Conservation (phyloP, 2,113 vertebrate species). For the Psittacus erithacus region DNA sequence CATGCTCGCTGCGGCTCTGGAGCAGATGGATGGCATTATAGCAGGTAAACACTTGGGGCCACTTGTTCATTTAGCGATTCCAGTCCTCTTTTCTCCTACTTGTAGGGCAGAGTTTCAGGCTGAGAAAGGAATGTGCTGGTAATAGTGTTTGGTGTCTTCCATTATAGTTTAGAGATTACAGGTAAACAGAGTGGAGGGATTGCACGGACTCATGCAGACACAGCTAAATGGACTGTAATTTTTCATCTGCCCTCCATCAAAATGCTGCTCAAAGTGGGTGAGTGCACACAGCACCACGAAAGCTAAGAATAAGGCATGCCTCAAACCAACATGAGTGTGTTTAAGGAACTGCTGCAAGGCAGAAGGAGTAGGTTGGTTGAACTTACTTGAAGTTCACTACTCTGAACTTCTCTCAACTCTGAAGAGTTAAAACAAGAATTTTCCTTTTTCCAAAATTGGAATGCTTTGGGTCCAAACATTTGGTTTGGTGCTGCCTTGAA, state of each 20-base stretch:
- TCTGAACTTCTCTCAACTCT: neutral
- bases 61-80: neutral
- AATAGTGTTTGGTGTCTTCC: neutral
- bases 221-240: neutral
- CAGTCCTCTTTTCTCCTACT: neutral
- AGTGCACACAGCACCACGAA: neutral
- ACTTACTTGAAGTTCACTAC: neutral
- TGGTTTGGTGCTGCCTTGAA: neutral
- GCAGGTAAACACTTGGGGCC: slow-evolving; percentile 81
- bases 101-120: neutral
- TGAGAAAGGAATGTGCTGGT: neutral
- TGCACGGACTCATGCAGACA: neutral
- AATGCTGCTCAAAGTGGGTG: neutral
- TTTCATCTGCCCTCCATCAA: neutral
- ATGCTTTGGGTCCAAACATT: neutral
- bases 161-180: neutral
- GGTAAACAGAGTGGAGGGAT: neutral
- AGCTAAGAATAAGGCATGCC: neutral
- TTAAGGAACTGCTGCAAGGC: neutral
- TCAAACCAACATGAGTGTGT: neutral
- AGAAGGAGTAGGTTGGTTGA: neutral
- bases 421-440: neutral
- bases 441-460: neutral
- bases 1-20: slow-evolving; percentile 95
- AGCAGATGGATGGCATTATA: slow-evolving; percentile 99